Base-by-base conservation (phyloP, 2,888 invertebrate genomes). In the Griposia aprilina region DNA sequence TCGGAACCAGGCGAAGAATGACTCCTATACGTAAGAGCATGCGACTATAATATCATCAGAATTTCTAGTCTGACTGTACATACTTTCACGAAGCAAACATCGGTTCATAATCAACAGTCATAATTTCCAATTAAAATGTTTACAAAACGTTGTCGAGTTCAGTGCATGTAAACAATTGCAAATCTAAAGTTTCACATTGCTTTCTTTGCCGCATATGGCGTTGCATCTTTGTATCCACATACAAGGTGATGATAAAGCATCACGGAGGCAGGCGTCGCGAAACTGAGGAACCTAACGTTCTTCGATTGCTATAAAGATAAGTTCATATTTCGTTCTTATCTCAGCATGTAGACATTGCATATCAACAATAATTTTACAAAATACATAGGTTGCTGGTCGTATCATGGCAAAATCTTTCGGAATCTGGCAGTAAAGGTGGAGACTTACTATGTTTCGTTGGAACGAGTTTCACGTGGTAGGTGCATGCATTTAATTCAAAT, bases 101-200 rank as follows among this genome's bases (percentile, higher is more conserved):
- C 57, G 77, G 75, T 83, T 75, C 57, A 78, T 72, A 78, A 80
- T 65, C 71, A 74, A 71, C 73, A 81, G 78, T 78, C 80, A 81
- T 86, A 82, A 88, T 83, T 89, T 83, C 78, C 81, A 87, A 88
- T 90, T 90, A 90, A 81, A 84, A 86, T 81, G 81, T 83, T 79
- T 72, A 81, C 72, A 85, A 86, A 78, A 78, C 79, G 77, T 84
- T 81, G 77, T 81, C 55, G 74, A 81, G 74, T 84, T 88, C 79
- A 86, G 78, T 76, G 75, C 81, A 86, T 84, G 89, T 84, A 87
- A 88, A 90, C 88, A 89, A 91, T 90, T 85, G 89, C 87, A 88
- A 89, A 93, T 90, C 88, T 89, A 66, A 84, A 89, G 89, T 93
- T 93, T 93, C 93, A 90, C 91, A 89, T 85, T 72, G 89, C 90